Evolutionary conservation across 2,888 invertebrate species (phyloP).

Genomic region (Diabrotica balteata): DNA sequence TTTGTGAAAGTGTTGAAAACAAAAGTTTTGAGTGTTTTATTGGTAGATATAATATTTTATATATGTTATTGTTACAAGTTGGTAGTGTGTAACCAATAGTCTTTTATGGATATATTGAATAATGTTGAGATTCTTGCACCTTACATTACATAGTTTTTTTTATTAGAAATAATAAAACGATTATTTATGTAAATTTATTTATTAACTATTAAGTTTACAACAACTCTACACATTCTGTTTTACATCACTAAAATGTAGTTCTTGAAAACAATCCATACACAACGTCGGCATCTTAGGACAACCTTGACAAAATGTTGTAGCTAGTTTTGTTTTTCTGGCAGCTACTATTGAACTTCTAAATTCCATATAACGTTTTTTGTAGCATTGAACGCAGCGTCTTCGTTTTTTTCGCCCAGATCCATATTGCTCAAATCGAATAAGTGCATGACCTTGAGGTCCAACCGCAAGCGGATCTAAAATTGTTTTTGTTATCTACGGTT

Average conservation of each 20-base stretch:
- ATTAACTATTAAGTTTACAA: no score
- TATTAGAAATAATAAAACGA: no score
- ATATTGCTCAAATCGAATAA: neutral
- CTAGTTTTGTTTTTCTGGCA: neutral
- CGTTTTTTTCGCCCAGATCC: neutral
- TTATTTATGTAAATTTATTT: no score
- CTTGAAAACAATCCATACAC: conserved; percentile 6
- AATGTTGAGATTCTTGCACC: no score
- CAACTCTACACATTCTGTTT: neutral
- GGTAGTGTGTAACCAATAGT: no score
- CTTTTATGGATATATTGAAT: no score
- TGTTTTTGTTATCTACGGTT: neutral
- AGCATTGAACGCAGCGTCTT: conserved; percentile 5
- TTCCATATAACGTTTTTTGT: neutral
- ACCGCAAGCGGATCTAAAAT: neutral
- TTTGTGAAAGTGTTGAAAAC: no score
- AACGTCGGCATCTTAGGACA: conserved; percentile 1
- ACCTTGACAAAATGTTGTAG: neutral
- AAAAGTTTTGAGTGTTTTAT: no score
- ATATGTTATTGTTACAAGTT: no score
- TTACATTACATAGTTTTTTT: no score
- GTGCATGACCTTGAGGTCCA: neutral
- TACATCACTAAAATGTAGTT: conserved; percentile 3
- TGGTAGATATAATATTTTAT: no score
- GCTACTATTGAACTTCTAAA: neutral